These are phyloP conservation scores for Nowickia ferox DNA, from an alignment of 2,888 invertebrate species.

Conservation along the genomic window DNA sequence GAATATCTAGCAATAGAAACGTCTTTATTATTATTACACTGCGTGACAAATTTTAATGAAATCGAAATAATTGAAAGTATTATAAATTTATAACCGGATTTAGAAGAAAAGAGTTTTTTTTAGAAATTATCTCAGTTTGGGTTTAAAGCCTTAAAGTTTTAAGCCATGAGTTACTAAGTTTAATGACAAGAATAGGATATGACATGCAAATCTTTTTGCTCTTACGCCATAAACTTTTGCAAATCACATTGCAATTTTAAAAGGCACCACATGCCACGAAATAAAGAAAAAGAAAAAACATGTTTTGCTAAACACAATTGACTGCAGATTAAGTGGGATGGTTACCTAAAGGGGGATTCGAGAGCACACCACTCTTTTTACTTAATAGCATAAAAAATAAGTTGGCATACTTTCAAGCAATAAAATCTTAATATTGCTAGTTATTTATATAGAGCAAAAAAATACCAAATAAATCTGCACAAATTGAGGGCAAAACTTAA, in stretches of 20 bases:
- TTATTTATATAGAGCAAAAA: not conserved
- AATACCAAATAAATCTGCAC: slow-evolving; percentile 31
- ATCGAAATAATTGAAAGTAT: too few relatives aligned
- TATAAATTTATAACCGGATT: too few relatives aligned
- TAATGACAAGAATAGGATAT: too few relatives aligned
- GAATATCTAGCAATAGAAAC: too few relatives aligned
- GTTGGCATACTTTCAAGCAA: slow-evolving; percentile 25
- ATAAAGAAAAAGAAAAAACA: too few relatives aligned
- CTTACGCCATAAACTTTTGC: not conserved
- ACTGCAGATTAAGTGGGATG: slow-evolving; percentile 14
- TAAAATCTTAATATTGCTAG: not conserved
- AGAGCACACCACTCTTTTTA: not conserved
- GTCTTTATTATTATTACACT: too few relatives aligned
- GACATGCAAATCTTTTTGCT: slow-evolving; percentile 4
- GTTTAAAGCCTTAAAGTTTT: not conserved
- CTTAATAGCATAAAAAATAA: not conserved
- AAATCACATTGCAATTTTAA: slow-evolving; percentile 10
- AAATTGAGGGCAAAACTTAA: slow-evolving; percentile 42
- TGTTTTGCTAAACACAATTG: slow-evolving; percentile 16
- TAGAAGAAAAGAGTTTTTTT: too few relatives aligned
- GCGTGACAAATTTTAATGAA: too few relatives aligned
- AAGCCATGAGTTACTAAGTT: not conserved
- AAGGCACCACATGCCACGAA: not conserved
- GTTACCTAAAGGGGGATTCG: slow-evolving; percentile 3
- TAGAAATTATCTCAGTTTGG: too few relatives aligned